phyloP scores from a whole-genome alignment of 2,113 vertebrate genomes.

The Cyanoramphus novaezelandiae region DNA sequence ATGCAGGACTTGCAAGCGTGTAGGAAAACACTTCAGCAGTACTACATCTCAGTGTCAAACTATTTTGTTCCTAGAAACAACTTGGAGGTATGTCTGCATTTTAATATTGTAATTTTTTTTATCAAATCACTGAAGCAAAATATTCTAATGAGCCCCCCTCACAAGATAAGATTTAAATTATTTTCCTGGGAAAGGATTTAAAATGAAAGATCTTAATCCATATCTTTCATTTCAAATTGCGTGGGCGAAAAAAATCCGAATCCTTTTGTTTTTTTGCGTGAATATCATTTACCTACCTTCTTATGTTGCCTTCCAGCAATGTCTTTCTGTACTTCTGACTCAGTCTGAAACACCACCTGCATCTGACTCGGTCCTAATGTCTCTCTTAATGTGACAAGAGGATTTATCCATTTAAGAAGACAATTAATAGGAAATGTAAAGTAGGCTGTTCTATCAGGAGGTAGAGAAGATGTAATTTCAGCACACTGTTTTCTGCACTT shows the following conservation, averaged over 20 bases:
- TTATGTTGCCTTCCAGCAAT: slow-evolving; percentile 20
- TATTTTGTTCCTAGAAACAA: background rate
- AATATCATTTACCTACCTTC: background rate
- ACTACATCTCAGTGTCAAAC: background rate
- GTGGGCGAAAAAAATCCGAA: background rate
- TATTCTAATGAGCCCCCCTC: slow-evolving; percentile 22
- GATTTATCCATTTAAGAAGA: background rate
- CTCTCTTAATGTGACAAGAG: background rate
- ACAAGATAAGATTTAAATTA: slow-evolving; percentile 46
- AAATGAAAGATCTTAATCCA: slow-evolving; percentile 34
- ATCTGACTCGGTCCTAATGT: background rate
- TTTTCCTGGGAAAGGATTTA: slow-evolving; percentile 45
- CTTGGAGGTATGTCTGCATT: background rate
- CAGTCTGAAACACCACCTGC: background rate
- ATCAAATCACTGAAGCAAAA: background rate
- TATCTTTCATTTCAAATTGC: slow-evolving; percentile 59
- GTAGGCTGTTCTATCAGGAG: background rate
- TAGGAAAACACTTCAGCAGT: background rate
- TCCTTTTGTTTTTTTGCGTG: slow-evolving; percentile 25
- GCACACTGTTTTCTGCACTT: background rate
- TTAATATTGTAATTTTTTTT: background rate
- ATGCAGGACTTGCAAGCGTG: accelerated
- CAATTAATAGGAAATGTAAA: slow-evolving; percentile 1
- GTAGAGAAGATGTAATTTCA: background rate
- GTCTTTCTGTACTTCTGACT: background rate